These are phyloP conservation scores for Portunus trituberculatus DNA, from an alignment of 1,140 invertebrate genomes.

Conservation along the genomic window DNA sequence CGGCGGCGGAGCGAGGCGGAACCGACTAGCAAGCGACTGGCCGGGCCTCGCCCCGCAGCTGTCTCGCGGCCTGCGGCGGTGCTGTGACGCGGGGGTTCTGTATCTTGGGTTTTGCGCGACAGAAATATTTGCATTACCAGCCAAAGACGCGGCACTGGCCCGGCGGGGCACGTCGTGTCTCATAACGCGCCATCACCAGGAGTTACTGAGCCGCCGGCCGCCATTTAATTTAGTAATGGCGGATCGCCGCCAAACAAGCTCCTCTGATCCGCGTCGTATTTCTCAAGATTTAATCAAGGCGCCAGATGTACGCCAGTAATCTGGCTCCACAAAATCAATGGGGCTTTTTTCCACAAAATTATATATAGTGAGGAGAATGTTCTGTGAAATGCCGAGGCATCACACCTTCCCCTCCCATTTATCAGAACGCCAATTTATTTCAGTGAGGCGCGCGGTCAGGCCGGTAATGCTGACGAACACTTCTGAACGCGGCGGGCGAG, in stretches of 20 bases:
- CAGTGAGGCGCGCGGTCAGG: background rate
- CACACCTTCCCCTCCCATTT: conserved; percentile 33
- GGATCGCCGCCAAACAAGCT: conserved; percentile 38
- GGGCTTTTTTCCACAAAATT: conserved; percentile 24
- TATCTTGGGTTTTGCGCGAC: background rate
- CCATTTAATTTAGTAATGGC: conserved; percentile 53
- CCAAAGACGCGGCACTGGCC: background rate
- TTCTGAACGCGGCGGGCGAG: background rate
- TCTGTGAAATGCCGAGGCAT: conserved; percentile 45
- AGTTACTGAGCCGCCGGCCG: conserved; percentile 30
- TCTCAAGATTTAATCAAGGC: conserved; percentile 25
- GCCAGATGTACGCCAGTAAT: background rate
- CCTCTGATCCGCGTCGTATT: background rate
- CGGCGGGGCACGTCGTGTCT: background rate
- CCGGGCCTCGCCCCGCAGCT: background rate
- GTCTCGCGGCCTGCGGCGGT: background rate
- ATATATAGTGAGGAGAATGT: conserved; percentile 49
- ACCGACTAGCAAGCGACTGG: background rate
- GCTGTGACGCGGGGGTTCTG: background rate
- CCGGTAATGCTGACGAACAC: conserved; percentile 35
- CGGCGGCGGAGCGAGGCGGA: background rate
- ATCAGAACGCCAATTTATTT: conserved; percentile 47
- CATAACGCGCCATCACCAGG: conserved; percentile 32
- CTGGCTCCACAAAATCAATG: background rate
- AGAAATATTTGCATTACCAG: background rate